Conservation (phyloP, 2,888 invertebrate species). For the Cylloceria caligata region DNA sequence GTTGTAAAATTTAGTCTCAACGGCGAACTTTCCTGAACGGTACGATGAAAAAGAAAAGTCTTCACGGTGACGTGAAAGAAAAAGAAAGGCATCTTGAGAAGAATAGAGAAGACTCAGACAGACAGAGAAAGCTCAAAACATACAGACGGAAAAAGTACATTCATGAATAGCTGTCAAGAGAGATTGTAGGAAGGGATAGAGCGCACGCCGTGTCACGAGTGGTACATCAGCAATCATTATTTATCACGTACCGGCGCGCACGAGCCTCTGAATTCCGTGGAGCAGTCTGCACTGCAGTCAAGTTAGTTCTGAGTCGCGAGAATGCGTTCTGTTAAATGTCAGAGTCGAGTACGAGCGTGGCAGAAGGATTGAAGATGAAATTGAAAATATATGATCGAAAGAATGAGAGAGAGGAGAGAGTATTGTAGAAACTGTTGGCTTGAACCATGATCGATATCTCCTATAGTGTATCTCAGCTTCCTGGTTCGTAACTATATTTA, state of each 20-base stretch:
- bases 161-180: constrained; percentile 3
- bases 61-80: background rate
- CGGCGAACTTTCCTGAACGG: background rate
- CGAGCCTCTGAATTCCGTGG: constrained; percentile 1
- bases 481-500: constrained; percentile 2
- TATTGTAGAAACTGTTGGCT: background rate
- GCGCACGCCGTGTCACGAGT: background rate
- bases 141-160: constrained; percentile 6
- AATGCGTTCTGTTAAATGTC: constrained; percentile 28
- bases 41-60: background rate
- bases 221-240: constrained; percentile 15
- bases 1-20: background rate
- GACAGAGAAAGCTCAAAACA: background rate
- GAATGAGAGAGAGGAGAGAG: background rate
- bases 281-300: background rate
- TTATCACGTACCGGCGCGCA: constrained; percentile 19
- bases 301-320: constrained; percentile 1
- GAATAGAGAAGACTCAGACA: background rate
- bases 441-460: constrained; percentile 10
- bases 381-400: constrained; percentile 13
- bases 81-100: background rate
- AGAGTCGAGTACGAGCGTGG: constrained; percentile 11
- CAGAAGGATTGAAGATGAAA: constrained; percentile 18
- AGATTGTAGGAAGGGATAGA: background rate
- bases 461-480: background rate